phyloP scores from a whole-genome alignment of 2,113 vertebrate genomes.

The Gracilinanus agilis region DNA sequence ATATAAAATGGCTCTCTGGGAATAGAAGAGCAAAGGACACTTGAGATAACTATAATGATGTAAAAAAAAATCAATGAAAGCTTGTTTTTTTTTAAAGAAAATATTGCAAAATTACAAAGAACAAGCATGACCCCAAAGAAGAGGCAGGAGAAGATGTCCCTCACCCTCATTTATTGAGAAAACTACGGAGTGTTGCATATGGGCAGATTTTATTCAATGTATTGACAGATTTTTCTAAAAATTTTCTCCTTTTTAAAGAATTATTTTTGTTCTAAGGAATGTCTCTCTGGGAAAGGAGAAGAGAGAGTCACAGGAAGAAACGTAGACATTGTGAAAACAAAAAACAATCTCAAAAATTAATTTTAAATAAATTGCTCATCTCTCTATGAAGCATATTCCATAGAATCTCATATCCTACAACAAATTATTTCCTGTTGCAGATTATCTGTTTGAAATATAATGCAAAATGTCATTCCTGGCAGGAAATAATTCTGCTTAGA shows the following conservation, averaged over 20 bases:
- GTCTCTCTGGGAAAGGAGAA: neutral
- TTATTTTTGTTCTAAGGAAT: neutral
- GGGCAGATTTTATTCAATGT: neutral
- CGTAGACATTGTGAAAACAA: conserved; percentile 1
- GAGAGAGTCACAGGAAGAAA: neutral
- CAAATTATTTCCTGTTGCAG: conserved; percentile 83
- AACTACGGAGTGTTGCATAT: neutral
- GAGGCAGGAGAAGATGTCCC: neutral
- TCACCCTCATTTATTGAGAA: neutral
- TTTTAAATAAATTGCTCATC: conserved; percentile 52
- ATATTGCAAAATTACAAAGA: neutral
- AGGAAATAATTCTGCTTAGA: conserved; percentile 81
- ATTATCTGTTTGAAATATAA: conserved; percentile 74
- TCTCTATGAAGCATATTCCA: conserved; percentile 64
- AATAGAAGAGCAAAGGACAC: neutral
- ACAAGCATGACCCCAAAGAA: neutral
- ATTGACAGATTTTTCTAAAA: neutral
- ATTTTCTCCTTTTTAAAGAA: neutral
- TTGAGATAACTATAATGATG: neutral
- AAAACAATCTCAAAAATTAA: conserved; percentile 11
- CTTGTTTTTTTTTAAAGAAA: neutral
- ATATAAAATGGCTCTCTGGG: neutral
- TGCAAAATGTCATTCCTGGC: conserved; percentile 66
- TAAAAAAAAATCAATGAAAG: neutral
- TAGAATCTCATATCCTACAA: conserved; percentile 81